Percentiles rank a stretch among this genome's conserved stretches.
Conservation (phyloP, 1,140 invertebrate genomes). For the Ostrea denselamellosa region DNA sequence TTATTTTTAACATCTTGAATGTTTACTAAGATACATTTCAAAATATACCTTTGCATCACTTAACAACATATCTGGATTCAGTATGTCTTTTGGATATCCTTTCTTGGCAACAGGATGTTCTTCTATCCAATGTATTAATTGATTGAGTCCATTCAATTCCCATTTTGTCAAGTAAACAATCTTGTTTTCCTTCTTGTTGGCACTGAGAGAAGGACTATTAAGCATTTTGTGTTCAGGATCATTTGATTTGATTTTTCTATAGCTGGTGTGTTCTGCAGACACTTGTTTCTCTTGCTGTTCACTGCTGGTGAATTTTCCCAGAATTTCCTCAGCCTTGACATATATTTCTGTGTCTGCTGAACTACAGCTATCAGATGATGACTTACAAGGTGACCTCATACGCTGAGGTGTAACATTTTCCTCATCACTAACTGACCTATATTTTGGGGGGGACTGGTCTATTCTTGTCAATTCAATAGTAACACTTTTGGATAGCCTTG, state of each 20-base stretch:
- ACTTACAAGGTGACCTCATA: conserved; percentile 59
- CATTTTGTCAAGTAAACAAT: conserved; percentile 80
- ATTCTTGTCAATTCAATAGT: conserved; percentile 72
- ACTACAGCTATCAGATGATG: conserved; percentile 62
- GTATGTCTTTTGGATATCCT: conserved; percentile 93
- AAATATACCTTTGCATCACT: conserved; percentile 88
- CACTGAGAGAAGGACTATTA: not conserved
- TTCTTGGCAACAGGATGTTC: conserved; percentile 92
- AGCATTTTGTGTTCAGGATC: conserved; percentile 37
- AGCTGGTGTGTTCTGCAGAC: not conserved
- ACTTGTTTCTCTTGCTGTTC: conserved; percentile 13
- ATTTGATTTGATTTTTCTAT: conserved; percentile 47
- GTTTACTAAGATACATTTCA: too few relatives aligned
- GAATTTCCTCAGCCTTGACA: conserved; percentile 49
- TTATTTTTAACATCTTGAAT: too few relatives aligned
- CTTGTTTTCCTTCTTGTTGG: conserved; percentile 51
- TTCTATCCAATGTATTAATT: conserved; percentile 92
- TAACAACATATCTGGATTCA: conserved; percentile 92
- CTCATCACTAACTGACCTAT: conserved; percentile 62
- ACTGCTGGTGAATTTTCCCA: conserved; percentile 2
- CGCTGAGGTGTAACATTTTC: conserved; percentile 56
- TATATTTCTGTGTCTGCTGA: conserved; percentile 62
- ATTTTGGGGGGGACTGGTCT: conserved; percentile 60
- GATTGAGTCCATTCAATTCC: conserved; percentile 88
- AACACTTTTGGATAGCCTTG: conserved; percentile 67